A percentile compares a stretch with the other conserved stretches of the same genome.
Conservation (phyloP, 2,888 invertebrate species). For the Julus scanicus region DNA sequence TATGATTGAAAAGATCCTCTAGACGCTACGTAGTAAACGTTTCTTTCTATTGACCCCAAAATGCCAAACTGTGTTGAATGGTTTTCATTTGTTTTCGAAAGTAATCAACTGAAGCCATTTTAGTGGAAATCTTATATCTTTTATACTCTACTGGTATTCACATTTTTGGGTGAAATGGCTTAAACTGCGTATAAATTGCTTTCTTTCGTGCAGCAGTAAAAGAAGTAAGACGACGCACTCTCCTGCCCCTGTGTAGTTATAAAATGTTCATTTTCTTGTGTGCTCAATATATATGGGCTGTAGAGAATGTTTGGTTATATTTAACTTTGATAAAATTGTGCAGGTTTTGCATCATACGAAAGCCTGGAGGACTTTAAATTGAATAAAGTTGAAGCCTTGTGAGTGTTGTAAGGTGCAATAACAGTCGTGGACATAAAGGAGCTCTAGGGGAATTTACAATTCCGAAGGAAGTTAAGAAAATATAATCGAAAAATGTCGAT, state of each 20-base stretch:
- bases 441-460: conserved; percentile 45
- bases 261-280: conserved; percentile 45
- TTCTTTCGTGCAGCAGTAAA: conserved; percentile 30
- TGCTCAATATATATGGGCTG: conserved; percentile 43
- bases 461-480: conserved; percentile 43
- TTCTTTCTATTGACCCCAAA: background rate
- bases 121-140: conserved; percentile 47
- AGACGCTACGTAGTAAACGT: background rate
- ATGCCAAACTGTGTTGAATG: conserved; percentile 30
- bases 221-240: conserved; percentile 24
- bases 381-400: conserved; percentile 5
- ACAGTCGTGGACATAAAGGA: conserved; percentile 43
- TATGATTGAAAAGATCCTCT: background rate
- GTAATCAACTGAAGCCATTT: conserved; percentile 38
- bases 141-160: conserved; percentile 31
- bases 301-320: conserved; percentile 45
- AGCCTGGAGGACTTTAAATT: conserved; percentile 45
- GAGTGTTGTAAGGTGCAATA: conserved; percentile 47
- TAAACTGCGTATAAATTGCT: conserved; percentile 43
- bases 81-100: conserved; percentile 38
- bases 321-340: conserved; percentile 45
- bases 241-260: background rate
- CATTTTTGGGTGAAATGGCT: conserved; percentile 40
- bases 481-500: conserved; percentile 47
- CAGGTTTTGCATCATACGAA: background rate